Evolutionary conservation across 1,140 invertebrate species (phyloP).

Genomic region (Semibalanus balanoides): DNA sequence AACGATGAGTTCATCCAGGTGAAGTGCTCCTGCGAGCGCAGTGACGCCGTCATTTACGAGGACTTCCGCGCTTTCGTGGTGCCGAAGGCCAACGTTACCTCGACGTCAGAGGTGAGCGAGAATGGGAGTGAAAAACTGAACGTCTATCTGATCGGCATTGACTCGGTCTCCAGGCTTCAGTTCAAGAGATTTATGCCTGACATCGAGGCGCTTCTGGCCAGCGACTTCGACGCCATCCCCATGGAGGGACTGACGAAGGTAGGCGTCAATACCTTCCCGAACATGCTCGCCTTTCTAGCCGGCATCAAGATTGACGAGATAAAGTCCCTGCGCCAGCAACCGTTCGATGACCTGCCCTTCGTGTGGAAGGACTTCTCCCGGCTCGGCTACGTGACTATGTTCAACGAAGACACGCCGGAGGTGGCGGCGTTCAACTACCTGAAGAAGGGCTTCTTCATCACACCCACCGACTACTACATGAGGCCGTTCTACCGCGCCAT

Average conservation of each 20-base stretch:
- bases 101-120: background rate
- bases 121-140: slow-evolving; percentile 29
- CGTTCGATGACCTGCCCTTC: slow-evolving; percentile 54
- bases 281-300: slow-evolving; percentile 54
- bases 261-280: slow-evolving; percentile 69
- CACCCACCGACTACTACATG: slow-evolving; percentile 68
- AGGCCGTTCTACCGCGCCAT: slow-evolving; percentile 47
- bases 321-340: slow-evolving; percentile 11
- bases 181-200: slow-evolving; percentile 64
- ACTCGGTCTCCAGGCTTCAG: slow-evolving; percentile 70
- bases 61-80: background rate
- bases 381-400: slow-evolving; percentile 57
- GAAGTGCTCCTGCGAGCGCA: background rate
- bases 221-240: slow-evolving; percentile 45
- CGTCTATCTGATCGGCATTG: slow-evolving; percentile 68
- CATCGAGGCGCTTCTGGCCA: slow-evolving; percentile 42
- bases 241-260: slow-evolving; percentile 67
- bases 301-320: slow-evolving; percentile 47
- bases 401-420: slow-evolving; percentile 56
- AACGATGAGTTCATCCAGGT: background rate
- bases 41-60: background rate
- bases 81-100: background rate
- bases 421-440: slow-evolving; percentile 69
- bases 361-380: slow-evolving; percentile 61
- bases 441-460: slow-evolving; percentile 56